Conservation (phyloP, 2,113 vertebrate genomes). For the Rhea americana region DNA sequence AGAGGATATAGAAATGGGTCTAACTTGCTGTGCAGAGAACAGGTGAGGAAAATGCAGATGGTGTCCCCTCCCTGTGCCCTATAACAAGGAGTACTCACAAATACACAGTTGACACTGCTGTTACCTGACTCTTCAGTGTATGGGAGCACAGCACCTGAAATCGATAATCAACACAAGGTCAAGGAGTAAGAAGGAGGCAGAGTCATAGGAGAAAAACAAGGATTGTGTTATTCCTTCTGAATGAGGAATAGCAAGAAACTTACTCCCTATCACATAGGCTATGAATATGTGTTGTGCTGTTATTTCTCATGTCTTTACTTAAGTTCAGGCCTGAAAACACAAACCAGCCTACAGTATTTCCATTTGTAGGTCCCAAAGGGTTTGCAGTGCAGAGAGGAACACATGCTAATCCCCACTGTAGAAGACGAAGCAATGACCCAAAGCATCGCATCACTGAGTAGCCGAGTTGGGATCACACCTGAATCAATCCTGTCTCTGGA, state of each 20-base stretch:
- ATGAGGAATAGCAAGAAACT: not conserved
- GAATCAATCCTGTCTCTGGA: not conserved
- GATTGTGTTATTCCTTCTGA: not conserved
- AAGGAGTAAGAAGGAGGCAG: not conserved
- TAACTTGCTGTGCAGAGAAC: not conserved
- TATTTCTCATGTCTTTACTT: not conserved
- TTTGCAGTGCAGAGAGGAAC: not conserved
- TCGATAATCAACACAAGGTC: not conserved
- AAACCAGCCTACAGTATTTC: not conserved
- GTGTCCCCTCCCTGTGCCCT: not conserved
- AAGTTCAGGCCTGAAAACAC: not conserved
- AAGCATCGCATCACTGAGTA: not conserved
- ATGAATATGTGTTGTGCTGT: not conserved
- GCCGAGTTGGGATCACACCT: not conserved
- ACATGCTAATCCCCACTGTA: not conserved
- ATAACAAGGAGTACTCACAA: not conserved
- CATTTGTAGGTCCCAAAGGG: not conserved
- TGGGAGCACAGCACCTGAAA: not conserved
- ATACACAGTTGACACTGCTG: not conserved
- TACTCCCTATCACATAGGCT: not conserved
- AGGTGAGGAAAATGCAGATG: not conserved
- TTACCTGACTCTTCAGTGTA: not conserved
- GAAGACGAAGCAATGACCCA: not conserved
- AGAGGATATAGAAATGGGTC: not conserved
- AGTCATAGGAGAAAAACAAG: not conserved